Evolutionary conservation across 2,888 invertebrate species (phyloP).

Genomic region (Bimastos eiseni): DNA sequence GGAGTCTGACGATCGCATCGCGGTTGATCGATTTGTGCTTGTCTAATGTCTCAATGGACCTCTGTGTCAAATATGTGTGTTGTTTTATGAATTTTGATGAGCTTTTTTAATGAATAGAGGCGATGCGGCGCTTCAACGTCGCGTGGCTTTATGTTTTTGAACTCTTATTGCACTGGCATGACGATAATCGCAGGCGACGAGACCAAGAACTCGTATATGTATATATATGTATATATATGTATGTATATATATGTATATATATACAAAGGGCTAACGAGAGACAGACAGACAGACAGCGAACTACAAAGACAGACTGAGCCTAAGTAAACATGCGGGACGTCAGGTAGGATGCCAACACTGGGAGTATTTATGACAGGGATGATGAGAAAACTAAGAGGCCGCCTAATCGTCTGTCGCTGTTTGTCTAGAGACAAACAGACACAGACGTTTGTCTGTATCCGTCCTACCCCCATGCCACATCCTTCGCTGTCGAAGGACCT

Average conservation of each 20-base stretch:
- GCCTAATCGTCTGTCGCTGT: no score
- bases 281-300: no score
- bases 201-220: background rate
- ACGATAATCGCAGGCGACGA: background rate
- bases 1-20: background rate
- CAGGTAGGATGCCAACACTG: no score
- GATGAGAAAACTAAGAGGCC: no score
- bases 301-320: background rate
- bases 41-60: background rate
- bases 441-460: no score
- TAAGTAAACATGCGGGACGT: background rate
- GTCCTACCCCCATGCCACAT: no score
- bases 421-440: no score
- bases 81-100: background rate
- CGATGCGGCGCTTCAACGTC: background rate
- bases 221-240: background rate
- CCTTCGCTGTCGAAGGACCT: no score
- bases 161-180: background rate
- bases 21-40: background rate
- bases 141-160: background rate
- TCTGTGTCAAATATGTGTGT: background rate
- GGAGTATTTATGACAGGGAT: no score
- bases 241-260: background rate
- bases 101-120: background rate
- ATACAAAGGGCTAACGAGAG: no score